Evolutionary conservation across 1,140 invertebrate genomes (phyloP).

Genomic region (Drosophila sp.): DNA sequence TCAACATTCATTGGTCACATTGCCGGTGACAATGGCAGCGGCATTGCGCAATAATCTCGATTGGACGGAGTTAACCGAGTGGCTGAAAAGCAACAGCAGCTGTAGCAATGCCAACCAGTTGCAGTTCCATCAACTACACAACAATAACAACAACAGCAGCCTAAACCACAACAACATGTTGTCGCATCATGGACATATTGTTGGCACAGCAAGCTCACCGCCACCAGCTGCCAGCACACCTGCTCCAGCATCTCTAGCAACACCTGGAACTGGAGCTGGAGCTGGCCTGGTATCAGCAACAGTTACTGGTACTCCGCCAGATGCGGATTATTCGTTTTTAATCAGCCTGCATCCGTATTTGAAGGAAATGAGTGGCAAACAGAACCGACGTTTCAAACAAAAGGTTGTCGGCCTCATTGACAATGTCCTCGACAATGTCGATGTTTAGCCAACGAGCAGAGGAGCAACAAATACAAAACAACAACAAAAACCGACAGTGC

Average conservation of each 20-base stretch:
- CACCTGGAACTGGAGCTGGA: conserved; percentile 5
- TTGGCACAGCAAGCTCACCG: conserved; percentile 2
- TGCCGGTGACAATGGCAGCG: conserved; percentile 54
- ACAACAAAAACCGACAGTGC: conserved; percentile 64
- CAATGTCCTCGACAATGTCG: conserved; percentile 72
- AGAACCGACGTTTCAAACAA: conserved; percentile 77
- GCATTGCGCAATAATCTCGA: conserved; percentile 61
- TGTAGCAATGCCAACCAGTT: conserved; percentile 15
- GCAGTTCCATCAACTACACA: conserved; percentile 20
- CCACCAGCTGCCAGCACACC: conserved; percentile 8
- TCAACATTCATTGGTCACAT: conserved; percentile 61
- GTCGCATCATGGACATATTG: conserved; percentile 15
- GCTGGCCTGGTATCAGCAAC: conserved; percentile 1
- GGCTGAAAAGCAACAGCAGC: conserved; percentile 51
- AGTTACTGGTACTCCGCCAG: conserved; percentile 40
- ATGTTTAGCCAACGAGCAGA: conserved; percentile 34
- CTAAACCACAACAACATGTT: conserved; percentile 23
- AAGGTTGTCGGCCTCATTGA: conserved; percentile 78
- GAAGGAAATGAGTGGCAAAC: conserved; percentile 80
- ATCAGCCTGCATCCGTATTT: conserved; percentile 80
- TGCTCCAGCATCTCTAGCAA: background rate
- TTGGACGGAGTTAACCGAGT: conserved; percentile 62
- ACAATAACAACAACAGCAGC: conserved; percentile 19
- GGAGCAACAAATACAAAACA: background rate
- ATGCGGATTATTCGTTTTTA: conserved; percentile 78